Base-by-base conservation (phyloP, 2,113 vertebrate species). In the Anas platyrhynchos region DNA sequence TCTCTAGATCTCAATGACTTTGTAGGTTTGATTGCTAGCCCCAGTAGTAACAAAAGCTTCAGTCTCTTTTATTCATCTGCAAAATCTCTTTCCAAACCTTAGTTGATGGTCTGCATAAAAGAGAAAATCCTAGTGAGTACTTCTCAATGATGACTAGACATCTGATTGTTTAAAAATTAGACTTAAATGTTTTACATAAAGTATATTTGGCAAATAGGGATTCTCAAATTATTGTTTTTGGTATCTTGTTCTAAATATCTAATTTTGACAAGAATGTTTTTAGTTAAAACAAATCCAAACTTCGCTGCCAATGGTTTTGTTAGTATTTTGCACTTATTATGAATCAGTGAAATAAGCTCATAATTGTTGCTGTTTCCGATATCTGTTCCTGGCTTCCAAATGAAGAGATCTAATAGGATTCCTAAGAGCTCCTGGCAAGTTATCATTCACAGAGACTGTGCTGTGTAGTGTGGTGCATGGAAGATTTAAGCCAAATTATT, bases 261-360 rank as follows among this genome's bases (percentile, higher is more conserved):
- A 7, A 32, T 76, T 93, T 91, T 93, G 85, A 71, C 81, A 79
- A 38, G 74, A 89, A 68, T 62, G 2, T 65, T 36, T 91, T 91
- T 94, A 93, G 58, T 27, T 95, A 93, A 94, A 96, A 91, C 32
- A 96, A 96, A 89, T 83, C 86, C 66, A 89, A 54, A 80, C 83
- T 58, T 86, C 77, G 31, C 36, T 89, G 85, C 69, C 91, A 94
- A 56, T 88, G 58, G 86, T 95, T 91, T 88, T 20, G 23, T 82
- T 94, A 90, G 76, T 93, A 75, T 94, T 96, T 97, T 96, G 41
- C 21, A 9, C 26, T 62, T 41, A 77, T 48, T 61, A 9, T 83
- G 81, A 96, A 93, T 95, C 91, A 92, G 73, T 95, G 95, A 96
- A 95, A 93, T 72, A 92, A 92, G 82, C 25, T 90, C 34, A 13